Evolutionary conservation across 2,888 invertebrate species (phyloP).

Genomic region (Tetropium fuscum): DNA sequence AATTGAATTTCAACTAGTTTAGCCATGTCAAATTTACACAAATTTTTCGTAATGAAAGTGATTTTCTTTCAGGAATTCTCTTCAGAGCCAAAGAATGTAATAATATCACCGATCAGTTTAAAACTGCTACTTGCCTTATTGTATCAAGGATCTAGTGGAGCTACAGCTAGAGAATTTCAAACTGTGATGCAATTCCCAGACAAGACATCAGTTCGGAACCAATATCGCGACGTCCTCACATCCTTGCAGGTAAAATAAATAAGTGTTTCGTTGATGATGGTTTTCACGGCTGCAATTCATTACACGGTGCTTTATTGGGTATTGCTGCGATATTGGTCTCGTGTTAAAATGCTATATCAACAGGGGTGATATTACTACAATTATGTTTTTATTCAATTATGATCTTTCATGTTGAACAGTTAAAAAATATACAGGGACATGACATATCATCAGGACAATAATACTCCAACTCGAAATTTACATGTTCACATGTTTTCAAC

Average conservation of each 20-base stretch:
- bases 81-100: slow-evolving; percentile 72
- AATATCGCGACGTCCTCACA: slow-evolving; percentile 68
- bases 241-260: slow-evolving; percentile 71
- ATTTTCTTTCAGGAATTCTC: slow-evolving; percentile 65
- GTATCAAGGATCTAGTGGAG: slow-evolving; percentile 78
- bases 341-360: too few relatives aligned
- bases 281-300: too few relatives aligned
- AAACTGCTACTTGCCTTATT: slow-evolving; percentile 80
- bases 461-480: too few relatives aligned
- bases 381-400: too few relatives aligned
- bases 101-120: slow-evolving; percentile 82
- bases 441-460: too few relatives aligned
- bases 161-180: slow-evolving; percentile 72
- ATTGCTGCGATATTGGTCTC: too few relatives aligned
- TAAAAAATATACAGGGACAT: too few relatives aligned
- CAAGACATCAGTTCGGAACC: slow-evolving; percentile 60
- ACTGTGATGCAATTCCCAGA: slow-evolving; percentile 70
- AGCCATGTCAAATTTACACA: background rate
- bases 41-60: background rate
- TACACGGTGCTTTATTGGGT: too few relatives aligned
- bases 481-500: too few relatives aligned
- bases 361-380: too few relatives aligned
- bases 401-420: too few relatives aligned
- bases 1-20: background rate
- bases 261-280: too few relatives aligned